Evolutionary conservation across 1,140 invertebrate genomes (phyloP).

Genomic region (Ganaspis sp.): DNA sequence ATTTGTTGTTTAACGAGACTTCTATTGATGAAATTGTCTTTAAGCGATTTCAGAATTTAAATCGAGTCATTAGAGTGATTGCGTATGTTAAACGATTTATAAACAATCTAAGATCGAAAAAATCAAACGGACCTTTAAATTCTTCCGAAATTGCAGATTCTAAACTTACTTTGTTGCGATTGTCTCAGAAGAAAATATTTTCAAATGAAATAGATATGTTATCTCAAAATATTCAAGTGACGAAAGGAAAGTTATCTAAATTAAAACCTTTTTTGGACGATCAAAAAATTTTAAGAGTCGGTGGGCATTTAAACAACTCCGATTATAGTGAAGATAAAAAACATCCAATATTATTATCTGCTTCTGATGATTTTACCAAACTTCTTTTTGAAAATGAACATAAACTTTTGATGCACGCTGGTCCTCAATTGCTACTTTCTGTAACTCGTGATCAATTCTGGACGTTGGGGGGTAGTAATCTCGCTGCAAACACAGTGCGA

Average conservation of each 20-base stretch:
- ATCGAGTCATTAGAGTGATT: neutral
- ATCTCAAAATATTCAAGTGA: neutral
- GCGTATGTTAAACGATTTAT: neutral
- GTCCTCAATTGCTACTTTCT: slow-evolving; percentile 42
- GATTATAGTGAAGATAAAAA: neutral
- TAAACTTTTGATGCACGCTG: slow-evolving; percentile 52
- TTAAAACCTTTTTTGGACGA: neutral
- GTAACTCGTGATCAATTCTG: slow-evolving; percentile 37
- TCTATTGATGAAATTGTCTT: neutral
- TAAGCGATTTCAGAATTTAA: neutral
- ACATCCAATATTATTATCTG: neutral
- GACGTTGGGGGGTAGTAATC: slow-evolving; percentile 36
- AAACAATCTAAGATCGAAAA: neutral
- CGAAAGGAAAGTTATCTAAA: neutral
- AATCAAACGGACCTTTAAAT: neutral
- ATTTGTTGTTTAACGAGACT: neutral
- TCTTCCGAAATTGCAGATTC: neutral
- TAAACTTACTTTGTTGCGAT: neutral
- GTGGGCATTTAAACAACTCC: neutral
- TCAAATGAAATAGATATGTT: neutral
- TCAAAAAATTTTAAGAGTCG: neutral
- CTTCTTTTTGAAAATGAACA: neutral
- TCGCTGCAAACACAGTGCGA: slow-evolving; percentile 8
- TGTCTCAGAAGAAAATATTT: neutral
- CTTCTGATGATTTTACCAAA: neutral